phyloP scores from a whole-genome alignment of 1,140 invertebrate species.

The Lepidurus couesii region DNA sequence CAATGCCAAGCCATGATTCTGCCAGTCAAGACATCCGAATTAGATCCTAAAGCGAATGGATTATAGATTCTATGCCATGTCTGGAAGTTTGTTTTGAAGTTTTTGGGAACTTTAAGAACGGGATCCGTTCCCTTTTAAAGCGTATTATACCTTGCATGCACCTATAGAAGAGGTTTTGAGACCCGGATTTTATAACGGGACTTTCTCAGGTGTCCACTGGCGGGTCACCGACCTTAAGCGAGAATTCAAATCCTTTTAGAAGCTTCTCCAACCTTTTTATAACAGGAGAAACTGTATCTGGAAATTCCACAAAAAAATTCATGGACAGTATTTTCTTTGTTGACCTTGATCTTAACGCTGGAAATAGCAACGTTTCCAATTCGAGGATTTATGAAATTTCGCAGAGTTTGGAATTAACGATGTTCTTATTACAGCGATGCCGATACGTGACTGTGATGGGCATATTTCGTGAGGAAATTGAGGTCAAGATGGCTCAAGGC shows the following conservation, averaged over 20 bases:
- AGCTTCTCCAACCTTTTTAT: neutral
- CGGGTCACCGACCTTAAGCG: neutral
- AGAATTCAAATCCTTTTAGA: neutral
- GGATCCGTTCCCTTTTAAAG: neutral
- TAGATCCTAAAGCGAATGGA: too few relatives aligned
- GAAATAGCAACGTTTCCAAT: neutral
- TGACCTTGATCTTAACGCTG: neutral
- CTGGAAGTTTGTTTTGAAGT: neutral
- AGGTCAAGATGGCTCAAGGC: neutral
- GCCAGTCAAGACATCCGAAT: too few relatives aligned
- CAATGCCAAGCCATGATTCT: too few relatives aligned
- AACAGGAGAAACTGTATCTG: neutral
- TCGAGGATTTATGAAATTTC: neutral
- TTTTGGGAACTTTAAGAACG: neutral
- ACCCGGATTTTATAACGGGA: conserved; percentile 2
- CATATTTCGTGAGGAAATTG: neutral
- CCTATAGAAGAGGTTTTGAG: neutral
- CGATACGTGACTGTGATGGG: neutral
- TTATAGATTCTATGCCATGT: too few relatives aligned
- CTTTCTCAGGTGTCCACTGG: neutral
- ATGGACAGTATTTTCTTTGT: too few relatives aligned
- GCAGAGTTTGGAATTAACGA: neutral
- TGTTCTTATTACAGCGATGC: neutral
- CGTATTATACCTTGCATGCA: neutral
- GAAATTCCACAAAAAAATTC: neutral